Conservation (phyloP, 2,888 invertebrate genomes). For the Drosophila greeni region DNA sequence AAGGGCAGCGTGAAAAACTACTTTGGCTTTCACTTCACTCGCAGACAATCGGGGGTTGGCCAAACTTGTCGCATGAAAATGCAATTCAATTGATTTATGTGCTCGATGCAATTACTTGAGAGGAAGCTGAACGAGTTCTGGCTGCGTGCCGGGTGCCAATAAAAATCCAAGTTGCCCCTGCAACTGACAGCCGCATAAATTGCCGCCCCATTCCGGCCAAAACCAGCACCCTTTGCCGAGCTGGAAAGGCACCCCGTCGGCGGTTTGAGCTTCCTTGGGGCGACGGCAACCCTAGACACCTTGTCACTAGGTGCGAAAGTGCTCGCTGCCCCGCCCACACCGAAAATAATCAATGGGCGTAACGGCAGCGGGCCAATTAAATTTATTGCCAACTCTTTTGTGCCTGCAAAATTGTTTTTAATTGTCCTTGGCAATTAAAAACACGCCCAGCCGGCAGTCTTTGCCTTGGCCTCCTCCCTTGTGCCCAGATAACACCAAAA, state of each 20-base stretch:
- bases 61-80: conserved; percentile 71
- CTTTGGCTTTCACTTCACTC: conserved; percentile 60
- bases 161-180: conserved; percentile 66
- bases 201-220: conserved; percentile 42
- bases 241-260: background rate
- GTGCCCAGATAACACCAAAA: conserved; percentile 34
- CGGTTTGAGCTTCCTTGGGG: conserved; percentile 7
- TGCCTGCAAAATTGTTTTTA: conserved; percentile 71
- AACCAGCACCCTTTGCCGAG: background rate
- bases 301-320: conserved; percentile 70
- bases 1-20: conserved; percentile 50
- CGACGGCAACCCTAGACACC: conserved; percentile 45
- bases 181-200: conserved; percentile 73
- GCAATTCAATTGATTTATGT: conserved; percentile 75
- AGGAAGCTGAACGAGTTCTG: conserved; percentile 32
- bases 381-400: conserved; percentile 64
- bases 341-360: conserved; percentile 58
- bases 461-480: conserved; percentile 9
- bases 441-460: conserved; percentile 53
- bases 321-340: conserved; percentile 37
- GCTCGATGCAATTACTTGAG: conserved; percentile 68
- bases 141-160: conserved; percentile 67
- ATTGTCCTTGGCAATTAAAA: conserved; percentile 70
- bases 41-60: conserved; percentile 54
- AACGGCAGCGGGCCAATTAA: conserved; percentile 64